Evolutionary conservation across 2,888 invertebrate genomes (phyloP).

Genomic region (Odontothrips loti): DNA sequence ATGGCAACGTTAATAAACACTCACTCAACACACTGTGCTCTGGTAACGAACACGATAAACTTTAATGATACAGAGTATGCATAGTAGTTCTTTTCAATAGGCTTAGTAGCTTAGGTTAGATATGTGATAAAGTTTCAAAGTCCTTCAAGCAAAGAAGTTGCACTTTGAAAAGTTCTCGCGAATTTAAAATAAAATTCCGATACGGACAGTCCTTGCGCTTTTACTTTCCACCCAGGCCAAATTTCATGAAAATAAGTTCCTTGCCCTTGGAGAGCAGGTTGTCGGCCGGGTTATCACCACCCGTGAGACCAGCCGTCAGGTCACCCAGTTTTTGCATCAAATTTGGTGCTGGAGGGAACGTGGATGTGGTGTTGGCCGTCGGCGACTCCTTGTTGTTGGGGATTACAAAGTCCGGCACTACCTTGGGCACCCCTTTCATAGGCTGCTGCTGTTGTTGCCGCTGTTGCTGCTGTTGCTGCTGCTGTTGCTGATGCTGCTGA

Average conservation of each 20-base stretch:
- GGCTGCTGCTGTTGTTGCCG: constrained; percentile 41
- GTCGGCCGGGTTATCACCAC: constrained; percentile 68
- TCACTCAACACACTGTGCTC: constrained; percentile 19
- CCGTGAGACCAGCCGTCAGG: constrained; percentile 55
- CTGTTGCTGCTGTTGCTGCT: constrained; percentile 37
- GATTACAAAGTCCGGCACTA: constrained; percentile 48
- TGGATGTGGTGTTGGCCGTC: constrained; percentile 35
- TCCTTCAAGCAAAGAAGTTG: not conserved
- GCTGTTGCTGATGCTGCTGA: constrained; percentile 39
- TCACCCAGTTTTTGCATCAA: constrained; percentile 86
- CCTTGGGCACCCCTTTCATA: constrained; percentile 50
- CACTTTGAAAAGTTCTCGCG: not conserved
- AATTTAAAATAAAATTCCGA: not conserved
- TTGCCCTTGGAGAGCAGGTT: constrained; percentile 89
- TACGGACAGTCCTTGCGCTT: constrained; percentile 36
- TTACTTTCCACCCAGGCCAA: constrained; percentile 72
- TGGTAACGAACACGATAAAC: constrained; percentile 4
- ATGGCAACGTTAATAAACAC: constrained; percentile 20
- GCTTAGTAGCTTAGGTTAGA: constrained; percentile 20
- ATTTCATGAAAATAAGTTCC: constrained; percentile 91
- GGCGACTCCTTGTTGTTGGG: constrained; percentile 38
- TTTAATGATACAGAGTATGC: constrained; percentile 17
- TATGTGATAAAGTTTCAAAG: constrained; percentile 9
- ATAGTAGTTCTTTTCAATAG: not conserved
- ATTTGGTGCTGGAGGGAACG: constrained; percentile 54